Base-by-base conservation (phyloP, 2,797 vertebrate species). In the Discoglossus pictus region DNA sequence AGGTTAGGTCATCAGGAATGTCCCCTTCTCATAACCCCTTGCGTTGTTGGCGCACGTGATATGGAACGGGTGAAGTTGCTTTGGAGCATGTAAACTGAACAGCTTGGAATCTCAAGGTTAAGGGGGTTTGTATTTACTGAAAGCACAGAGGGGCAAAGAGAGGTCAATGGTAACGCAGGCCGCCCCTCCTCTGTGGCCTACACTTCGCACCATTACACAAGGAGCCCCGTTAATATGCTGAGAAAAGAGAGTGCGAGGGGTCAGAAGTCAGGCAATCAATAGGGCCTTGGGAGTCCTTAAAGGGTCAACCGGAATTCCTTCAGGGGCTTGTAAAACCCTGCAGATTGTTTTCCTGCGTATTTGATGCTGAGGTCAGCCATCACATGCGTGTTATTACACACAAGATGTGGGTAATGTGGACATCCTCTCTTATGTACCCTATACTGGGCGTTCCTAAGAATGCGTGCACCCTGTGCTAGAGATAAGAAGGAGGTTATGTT, bases 161-260 rank as follows among this genome's bases (percentile, higher is more conserved):
- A 81, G 81, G 83, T 86, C 43, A 83, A 55, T 78, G 69, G 73
- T 10, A 44, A 56, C 66, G 76, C 74, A 72, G 74, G n/a, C n/a
- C 51, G 66, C 62, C 1, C 7, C 64, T 77, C 67, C 72, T 68
- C 47, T n/a, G n/a, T n/a, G n/a, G n/a, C 70, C 48, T 10, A 63
- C 46, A 18, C 61, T 39, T 77, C 11, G 36, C 69, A 63, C 61
- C 79, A 67, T 81, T 75, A 31, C 73, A 36, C 70, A 75, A 79
- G 74, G 70, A 68, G 0, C 76, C 80, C 80, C 75, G 74, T 88
- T 83, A 75, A 78, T 70, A 79, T 73, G 40, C 65, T 79, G 79
- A 80, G 76, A 87, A 77, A 78, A 71, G 78, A 74, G 61, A 74
- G 35, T 5, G 42, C 40, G 48, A n/a, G n/a, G 76, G 77, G 78